Base-by-base conservation (phyloP, 1,140 invertebrate species). In the Lasioglossum albipes region DNA sequence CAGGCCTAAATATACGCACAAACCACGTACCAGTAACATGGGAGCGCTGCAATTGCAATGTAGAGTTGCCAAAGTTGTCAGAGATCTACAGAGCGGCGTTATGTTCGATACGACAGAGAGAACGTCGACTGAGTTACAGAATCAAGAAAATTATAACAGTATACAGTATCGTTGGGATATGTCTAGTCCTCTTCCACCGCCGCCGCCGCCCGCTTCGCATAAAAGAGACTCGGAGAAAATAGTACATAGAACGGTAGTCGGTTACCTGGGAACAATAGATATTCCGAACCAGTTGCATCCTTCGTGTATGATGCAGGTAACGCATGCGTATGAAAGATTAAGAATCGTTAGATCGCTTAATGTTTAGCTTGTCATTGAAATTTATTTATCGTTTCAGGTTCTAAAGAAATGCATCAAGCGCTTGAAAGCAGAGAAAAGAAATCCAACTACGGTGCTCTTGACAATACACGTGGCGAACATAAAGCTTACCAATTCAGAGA, bases 211-310 rank as follows among this genome's bases (percentile, higher is more conserved):
- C 7, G 79, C 90, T 0, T 92, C 87, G 1, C 85, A 90, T 45
- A 93, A 93, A 68, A 84, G 90, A 45, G 94, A 95, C 66, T 91
- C 91, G 13, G 95, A 95, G 67, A 94, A 95, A 57, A 93, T 97
- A 41, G 96, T 97, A 75, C 97, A 97, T 87, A 95, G 96, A 81
- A 97, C 97, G 0, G 95, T 99, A 20, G 97, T 99, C 5, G 98
- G 98, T 0, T 99, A 99, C 92, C 94, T 99, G 67, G 98, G 98
- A 7, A 98, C 98, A 0, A 98, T 99, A 69, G 98, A 99, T 93
- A 98, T 98, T 94, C 98, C 98, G 0, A 96, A 97, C 91, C 97
- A 98, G 88, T 93, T 97, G 61, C 95, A 96, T 70, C 95, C 97
- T 0, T 96, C 95, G 67, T 96, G 96, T 10, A 96, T 96, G 89